These are phyloP conservation scores for Melanaphis sacchari DNA, from an alignment of 1,140 invertebrate species.

Conservation along the genomic window DNA sequence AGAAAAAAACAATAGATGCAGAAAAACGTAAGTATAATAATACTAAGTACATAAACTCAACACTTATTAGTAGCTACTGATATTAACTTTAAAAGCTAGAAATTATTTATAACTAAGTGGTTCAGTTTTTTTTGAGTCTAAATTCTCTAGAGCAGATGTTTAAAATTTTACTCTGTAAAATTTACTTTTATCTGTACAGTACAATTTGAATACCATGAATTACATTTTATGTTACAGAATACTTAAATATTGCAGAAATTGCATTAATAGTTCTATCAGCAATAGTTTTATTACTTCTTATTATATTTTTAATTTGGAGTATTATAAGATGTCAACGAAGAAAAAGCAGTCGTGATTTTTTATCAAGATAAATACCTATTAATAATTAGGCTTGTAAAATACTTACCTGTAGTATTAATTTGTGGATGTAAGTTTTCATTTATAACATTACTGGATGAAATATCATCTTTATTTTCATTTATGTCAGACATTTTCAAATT, in stretches of 20 bases:
- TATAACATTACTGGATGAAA: background rate
- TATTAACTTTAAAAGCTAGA: background rate
- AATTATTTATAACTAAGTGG: background rate
- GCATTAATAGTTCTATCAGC: conserved; percentile 59
- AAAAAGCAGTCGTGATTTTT: conserved; percentile 58
- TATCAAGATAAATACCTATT: conserved; percentile 28
- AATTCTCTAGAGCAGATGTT: background rate
- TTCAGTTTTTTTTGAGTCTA: background rate
- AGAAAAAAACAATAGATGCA: conserved; percentile 59
- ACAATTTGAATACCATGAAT: background rate
- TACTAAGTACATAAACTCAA: background rate
- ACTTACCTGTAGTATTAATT: conserved; percentile 42
- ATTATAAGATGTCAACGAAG: conserved; percentile 59
- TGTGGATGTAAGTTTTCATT: background rate
- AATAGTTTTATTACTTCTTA: conserved; percentile 58
- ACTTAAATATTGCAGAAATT: conserved; percentile 60
- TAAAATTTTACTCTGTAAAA: background rate
- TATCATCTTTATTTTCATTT: background rate
- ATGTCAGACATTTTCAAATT: conserved; percentile 26
- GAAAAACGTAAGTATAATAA: conserved; percentile 59
- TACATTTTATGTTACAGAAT: conserved; percentile 59
- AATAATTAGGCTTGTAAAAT: background rate
- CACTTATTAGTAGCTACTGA: background rate
- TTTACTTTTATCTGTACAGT: background rate
- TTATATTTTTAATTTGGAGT: conserved; percentile 57